phyloP scores from a whole-genome alignment of 2,113 vertebrate genomes.

The Lasiurus cinereus region DNA sequence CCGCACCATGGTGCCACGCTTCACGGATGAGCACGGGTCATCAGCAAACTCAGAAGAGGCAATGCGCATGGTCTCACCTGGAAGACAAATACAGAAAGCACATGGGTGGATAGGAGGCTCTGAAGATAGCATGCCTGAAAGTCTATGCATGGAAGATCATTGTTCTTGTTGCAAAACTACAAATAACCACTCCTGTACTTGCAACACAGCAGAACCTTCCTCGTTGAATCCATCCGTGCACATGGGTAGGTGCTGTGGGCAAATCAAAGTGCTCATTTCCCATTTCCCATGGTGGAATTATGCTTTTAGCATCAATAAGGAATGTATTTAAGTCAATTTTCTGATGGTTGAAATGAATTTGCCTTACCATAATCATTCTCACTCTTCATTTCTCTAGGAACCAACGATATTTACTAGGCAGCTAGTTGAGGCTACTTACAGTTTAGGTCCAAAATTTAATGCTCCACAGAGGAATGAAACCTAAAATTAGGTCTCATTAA shows the following conservation, averaged over 20 bases:
- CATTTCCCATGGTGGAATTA: neutral
- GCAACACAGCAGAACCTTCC: neutral
- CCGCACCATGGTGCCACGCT: slow-evolving; percentile 98
- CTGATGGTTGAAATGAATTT: neutral
- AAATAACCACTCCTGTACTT: neutral
- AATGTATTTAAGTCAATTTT: neutral
- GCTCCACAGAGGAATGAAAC: neutral
- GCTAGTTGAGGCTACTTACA: neutral
- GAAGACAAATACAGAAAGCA: neutral
- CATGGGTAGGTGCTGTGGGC: neutral
- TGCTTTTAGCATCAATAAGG: neutral
- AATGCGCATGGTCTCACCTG: slow-evolving; percentile 96
- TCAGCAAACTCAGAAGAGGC: slow-evolving; percentile 98
- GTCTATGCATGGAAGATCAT: accelerated
- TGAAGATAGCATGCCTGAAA: too few species aligned
- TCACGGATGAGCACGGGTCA: slow-evolving; percentile 98
- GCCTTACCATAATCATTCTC: neutral
- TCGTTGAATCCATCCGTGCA: neutral
- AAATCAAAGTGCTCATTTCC: too few species aligned
- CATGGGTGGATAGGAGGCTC: neutral
- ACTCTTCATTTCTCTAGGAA: neutral
- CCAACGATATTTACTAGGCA: neutral
- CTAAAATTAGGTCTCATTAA: neutral
- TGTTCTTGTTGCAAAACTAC: neutral
- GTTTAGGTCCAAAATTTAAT: neutral